Evolutionary conservation across 2,113 vertebrate genomes (phyloP).

Genomic region (Zeus faber): DNA sequence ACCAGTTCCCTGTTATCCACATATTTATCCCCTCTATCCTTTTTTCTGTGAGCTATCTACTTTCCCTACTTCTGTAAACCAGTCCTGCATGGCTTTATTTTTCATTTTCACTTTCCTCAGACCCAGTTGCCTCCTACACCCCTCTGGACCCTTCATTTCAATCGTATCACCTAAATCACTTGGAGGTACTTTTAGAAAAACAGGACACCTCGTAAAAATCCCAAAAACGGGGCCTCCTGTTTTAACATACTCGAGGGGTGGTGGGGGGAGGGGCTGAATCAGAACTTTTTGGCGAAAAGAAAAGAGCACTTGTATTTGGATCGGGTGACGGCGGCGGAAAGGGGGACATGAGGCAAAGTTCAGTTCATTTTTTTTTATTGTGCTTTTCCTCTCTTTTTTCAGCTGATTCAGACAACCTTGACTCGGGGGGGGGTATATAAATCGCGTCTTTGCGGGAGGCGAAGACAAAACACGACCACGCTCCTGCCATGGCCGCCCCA

Average conservation of each 20-base stretch:
- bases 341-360: conserved; percentile 48
- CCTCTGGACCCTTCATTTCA: conserved; percentile 62
- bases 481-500: conserved; percentile 1
- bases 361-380: conserved; percentile 40
- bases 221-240: conserved; percentile 54
- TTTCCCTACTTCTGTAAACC: too few relatives aligned
- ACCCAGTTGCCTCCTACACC: conserved; percentile 49
- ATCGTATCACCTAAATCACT: conserved; percentile 66
- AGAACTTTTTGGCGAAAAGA: conserved; percentile 52
- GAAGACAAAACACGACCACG: conserved; percentile 24
- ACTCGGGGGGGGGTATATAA: conserved; percentile 19
- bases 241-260: conserved; percentile 55
- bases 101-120: too few relatives aligned
- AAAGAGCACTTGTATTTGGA: conserved; percentile 45
- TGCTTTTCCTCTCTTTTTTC: conserved; percentile 32
- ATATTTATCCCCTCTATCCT: too few relatives aligned
- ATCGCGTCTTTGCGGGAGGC: conserved; percentile 20
- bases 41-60: too few relatives aligned
- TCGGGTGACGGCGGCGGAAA: conserved; percentile 54
- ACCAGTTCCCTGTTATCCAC: too few relatives aligned
- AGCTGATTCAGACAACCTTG: conserved; percentile 24
- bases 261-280: conserved; percentile 35
- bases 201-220: conserved; percentile 71
- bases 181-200: conserved; percentile 64
- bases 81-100: too few relatives aligned